Evolutionary conservation across 2,113 vertebrate genomes (phyloP).

Genomic region (Nannospalax galili): DNA sequence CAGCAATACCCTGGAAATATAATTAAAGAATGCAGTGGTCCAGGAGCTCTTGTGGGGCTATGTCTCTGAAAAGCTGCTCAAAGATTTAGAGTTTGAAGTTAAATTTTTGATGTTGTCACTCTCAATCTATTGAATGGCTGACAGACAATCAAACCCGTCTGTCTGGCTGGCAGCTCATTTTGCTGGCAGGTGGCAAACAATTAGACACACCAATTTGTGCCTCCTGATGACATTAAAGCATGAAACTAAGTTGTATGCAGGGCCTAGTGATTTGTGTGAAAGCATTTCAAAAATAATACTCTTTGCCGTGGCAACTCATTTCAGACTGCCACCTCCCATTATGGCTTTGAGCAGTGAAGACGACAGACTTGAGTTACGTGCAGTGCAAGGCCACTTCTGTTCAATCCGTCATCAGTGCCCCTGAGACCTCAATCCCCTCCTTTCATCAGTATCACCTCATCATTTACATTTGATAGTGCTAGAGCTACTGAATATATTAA

Average conservation of each 20-base stretch:
- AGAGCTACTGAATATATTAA: constrained; percentile 89
- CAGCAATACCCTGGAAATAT: constrained; percentile 85
- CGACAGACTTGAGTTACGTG: constrained; percentile 92
- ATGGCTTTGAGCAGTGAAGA: constrained; percentile 94
- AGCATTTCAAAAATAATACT: constrained; percentile 99
- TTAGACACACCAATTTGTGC: constrained; percentile 99
- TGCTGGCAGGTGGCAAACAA: constrained; percentile 99
- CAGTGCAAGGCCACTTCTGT: constrained; percentile 93
- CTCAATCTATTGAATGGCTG: constrained; percentile 93
- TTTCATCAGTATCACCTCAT: constrained; percentile 95
- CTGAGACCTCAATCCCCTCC: constrained; percentile 93
- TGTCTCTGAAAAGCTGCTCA: constrained; percentile 86
- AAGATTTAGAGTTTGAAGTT: constrained; percentile 88
- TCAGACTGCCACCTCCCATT: constrained; percentile 99
- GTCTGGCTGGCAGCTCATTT: constrained; percentile 98
- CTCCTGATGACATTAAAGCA: constrained; percentile 96
- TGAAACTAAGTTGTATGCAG: constrained; percentile 96
- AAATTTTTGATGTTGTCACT: constrained; percentile 98
- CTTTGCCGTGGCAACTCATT: constrained; percentile 97
- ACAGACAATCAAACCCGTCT: constrained; percentile 95
- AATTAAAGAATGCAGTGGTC: constrained; percentile 90
- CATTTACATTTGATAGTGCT: constrained; percentile 89
- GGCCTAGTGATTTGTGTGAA: constrained; percentile 97
- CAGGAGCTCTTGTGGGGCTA: constrained; percentile 87
- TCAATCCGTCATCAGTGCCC: constrained; percentile 98